Conservation (phyloP, 2,797 vertebrate species). For the Synanceia verrucosa region DNA sequence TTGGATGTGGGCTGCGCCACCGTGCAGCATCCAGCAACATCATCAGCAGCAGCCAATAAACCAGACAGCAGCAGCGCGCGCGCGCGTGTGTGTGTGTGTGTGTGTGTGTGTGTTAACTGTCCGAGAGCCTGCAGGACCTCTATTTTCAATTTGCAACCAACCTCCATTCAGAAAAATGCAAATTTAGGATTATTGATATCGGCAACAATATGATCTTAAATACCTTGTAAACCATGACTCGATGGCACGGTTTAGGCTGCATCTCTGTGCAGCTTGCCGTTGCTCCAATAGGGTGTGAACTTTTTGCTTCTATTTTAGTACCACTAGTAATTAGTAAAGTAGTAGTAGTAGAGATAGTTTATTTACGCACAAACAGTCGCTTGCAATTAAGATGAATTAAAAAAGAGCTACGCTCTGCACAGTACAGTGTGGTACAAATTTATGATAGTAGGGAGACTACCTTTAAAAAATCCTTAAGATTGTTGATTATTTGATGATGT, state of each 20-base stretch:
- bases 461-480: too few species aligned
- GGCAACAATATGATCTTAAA: neutral
- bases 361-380: too few species aligned
- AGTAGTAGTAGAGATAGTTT: too few species aligned
- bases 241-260: neutral
- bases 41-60: conserved; percentile 33
- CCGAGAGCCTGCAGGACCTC: neutral
- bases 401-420: neutral
- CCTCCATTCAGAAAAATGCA: neutral
- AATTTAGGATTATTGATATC: neutral
- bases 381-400: neutral
- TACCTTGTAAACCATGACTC: neutral
- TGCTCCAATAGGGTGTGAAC: neutral
- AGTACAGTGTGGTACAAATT: too few species aligned
- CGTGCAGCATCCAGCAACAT: conserved; percentile 57
- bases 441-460: too few species aligned
- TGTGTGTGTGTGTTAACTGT: too few species aligned
- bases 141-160: neutral
- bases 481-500: neutral
- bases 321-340: too few species aligned
- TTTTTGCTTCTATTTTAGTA: neutral
- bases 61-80: conserved; percentile 42
- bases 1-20: conserved; percentile 60
- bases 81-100: neutral
- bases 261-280: neutral